Conservation (phyloP, 2,113 vertebrate genomes). For the Sterna hirundo region DNA sequence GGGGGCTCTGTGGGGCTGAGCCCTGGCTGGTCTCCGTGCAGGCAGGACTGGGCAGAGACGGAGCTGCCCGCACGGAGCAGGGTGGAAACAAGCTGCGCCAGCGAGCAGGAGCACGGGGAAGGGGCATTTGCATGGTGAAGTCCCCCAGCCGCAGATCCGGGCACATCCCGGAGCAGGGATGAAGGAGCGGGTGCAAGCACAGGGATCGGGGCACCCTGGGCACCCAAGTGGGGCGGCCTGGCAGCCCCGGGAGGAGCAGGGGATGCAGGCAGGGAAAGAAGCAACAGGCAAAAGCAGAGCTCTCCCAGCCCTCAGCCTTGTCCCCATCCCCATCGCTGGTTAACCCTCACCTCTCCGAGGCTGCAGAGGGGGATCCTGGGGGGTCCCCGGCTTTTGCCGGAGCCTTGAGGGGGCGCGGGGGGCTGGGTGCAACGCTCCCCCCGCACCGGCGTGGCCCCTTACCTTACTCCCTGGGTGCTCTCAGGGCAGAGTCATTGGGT, state of each 20-base stretch:
- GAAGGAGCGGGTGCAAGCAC: fast-evolving
- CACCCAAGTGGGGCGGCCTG: neutral
- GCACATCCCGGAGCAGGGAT: neutral
- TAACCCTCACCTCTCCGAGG: neutral
- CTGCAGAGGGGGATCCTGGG: neutral
- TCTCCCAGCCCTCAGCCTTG: neutral
- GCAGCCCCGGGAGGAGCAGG: neutral
- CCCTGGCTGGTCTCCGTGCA: neutral
- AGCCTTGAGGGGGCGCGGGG: fast-evolving
- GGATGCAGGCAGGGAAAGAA: neutral
- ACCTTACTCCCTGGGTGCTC: neutral
- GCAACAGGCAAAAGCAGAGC: neutral
- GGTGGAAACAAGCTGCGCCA: neutral
- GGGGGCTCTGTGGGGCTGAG: neutral
- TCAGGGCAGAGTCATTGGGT: neutral
- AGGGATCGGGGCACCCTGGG: neutral
- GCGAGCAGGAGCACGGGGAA: fast-evolving
- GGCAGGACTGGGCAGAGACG: neutral
- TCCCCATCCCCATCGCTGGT: neutral
- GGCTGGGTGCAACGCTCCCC: neutral
- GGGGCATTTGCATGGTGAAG: neutral
- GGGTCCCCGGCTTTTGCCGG: neutral
- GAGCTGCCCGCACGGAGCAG: neutral
- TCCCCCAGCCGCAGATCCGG: neutral
- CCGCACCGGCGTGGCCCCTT: fast-evolving